These are phyloP conservation scores for Galago senegalensis DNA, from an alignment of 2,797 vertebrate species.

Conservation along the genomic window DNA sequence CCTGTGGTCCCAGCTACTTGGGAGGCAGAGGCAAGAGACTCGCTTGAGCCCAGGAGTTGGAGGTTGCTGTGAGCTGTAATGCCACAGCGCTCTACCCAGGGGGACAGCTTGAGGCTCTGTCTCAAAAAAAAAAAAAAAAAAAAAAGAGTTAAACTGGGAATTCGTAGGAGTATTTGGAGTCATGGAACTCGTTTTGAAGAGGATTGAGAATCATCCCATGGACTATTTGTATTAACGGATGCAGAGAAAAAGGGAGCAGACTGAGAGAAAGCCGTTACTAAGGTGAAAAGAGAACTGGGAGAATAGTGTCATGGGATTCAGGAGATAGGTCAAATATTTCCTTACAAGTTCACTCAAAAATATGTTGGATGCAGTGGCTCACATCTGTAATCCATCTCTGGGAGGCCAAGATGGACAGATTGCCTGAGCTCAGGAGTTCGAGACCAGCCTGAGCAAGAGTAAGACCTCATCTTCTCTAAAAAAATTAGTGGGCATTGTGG, in stretches of 20 bases:
- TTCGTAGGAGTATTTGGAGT: conserved; percentile 16
- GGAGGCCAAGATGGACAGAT: neutral
- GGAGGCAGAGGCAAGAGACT: too few relatives aligned
- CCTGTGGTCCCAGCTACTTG: too few relatives aligned
- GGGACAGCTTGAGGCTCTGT: too few relatives aligned
- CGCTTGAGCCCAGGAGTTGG: too few relatives aligned
- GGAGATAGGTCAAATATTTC: neutral
- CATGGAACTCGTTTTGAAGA: conserved; percentile 15
- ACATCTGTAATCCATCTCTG: neutral
- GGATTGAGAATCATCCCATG: neutral
- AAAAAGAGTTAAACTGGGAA: neutral
- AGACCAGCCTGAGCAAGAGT: neutral
- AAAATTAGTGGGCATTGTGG: too few relatives aligned
- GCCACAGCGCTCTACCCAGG: too few relatives aligned
- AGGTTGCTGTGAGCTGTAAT: too few relatives aligned
- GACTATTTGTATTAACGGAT: neutral
- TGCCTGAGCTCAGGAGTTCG: neutral
- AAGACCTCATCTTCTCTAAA: neutral
- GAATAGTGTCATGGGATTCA: neutral
- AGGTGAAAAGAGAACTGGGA: neutral
- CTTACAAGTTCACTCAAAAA: conserved; percentile 45
- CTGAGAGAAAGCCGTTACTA: neutral
- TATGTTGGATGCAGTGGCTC: neutral
- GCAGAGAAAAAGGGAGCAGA: conserved; percentile 4
- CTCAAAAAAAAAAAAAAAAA: too few relatives aligned